Evolutionary conservation across 2,797 vertebrate species (phyloP), one percentile per base, ranked within the genome.

Genomic region (Lepus townsendii): DNA sequence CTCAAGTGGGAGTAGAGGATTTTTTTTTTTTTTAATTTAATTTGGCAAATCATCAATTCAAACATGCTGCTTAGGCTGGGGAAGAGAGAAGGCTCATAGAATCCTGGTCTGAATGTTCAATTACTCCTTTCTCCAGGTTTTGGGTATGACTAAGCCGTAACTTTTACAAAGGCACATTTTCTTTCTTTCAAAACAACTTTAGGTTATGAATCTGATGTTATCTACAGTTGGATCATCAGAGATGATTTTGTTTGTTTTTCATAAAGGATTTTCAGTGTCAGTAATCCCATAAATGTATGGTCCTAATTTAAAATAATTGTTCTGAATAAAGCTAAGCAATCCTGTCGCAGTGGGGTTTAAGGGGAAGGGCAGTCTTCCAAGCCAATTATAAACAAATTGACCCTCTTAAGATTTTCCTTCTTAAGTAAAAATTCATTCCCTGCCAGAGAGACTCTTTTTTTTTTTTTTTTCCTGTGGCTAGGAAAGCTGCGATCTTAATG

Each of bases 311-410:
- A 97, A 97, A 96, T 95, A 93, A 96, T 97, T 96, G n/a, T 69
- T 71, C 93, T 82, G 24, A 96, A 94, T 69, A 95, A 91, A 98
- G 97, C 96, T 95, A 97, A 98, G 62, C 27, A 96, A 77, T 75
- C 96, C 93, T 97, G 42, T 91, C 93, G 63, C 60, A 75, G 7
- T 12, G 85, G 54, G 71, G 5, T 68, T 97, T 96, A 84, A 90
- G 97, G n/a, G 88, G 85, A 90, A 97, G 42, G 87, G 93, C 32
- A 62, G 75, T 54, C n/a, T 97, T 96, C 93, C 95, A 97, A 98
- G 65, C 1, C 75, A 96, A 79, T 96, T 97, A 97, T 92, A 96
- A 97, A 90, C 72, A 97, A 97, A 96, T 96, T 95, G 93, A 97
- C 84, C 93, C 82, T 96, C 38, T 94, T 95, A 91, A 97, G 26